Evolutionary conservation across 2,113 vertebrate species (phyloP).

Genomic region (Theropithecus gelada): DNA sequence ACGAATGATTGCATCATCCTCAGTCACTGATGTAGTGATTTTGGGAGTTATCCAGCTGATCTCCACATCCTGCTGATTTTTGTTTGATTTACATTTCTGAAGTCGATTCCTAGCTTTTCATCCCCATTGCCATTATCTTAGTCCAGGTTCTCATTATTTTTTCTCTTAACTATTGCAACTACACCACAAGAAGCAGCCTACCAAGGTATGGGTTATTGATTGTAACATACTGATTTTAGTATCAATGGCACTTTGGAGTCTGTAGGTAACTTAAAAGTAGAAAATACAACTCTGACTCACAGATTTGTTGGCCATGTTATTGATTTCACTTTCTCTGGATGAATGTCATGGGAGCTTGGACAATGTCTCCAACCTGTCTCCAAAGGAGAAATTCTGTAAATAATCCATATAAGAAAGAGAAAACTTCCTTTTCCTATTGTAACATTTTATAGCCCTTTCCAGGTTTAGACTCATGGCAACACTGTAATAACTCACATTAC

Average conservation of each 20-base stretch:
- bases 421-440: neutral
- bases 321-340: conserved; percentile 1
- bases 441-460: neutral
- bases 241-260: neutral
- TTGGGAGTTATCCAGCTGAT: neutral
- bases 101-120: neutral
- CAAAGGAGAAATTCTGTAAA: neutral
- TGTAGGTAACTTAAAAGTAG: neutral
- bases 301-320: neutral
- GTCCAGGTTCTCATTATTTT: neutral
- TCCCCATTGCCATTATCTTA: neutral
- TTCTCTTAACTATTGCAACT: neutral
- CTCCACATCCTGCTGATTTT: neutral
- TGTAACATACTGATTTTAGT: neutral
- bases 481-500: neutral
- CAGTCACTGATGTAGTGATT: neutral
- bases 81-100: neutral
- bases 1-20: neutral
- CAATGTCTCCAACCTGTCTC: neutral
- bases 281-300: neutral
- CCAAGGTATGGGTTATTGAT: neutral
- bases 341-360: neutral
- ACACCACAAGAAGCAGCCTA: neutral
- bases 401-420: neutral
- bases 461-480: neutral